Evolutionary conservation across 1,140 invertebrate genomes (phyloP), one percentile per base, ranked within the genome.

Genomic region (Agrypnia vestita): DNA sequence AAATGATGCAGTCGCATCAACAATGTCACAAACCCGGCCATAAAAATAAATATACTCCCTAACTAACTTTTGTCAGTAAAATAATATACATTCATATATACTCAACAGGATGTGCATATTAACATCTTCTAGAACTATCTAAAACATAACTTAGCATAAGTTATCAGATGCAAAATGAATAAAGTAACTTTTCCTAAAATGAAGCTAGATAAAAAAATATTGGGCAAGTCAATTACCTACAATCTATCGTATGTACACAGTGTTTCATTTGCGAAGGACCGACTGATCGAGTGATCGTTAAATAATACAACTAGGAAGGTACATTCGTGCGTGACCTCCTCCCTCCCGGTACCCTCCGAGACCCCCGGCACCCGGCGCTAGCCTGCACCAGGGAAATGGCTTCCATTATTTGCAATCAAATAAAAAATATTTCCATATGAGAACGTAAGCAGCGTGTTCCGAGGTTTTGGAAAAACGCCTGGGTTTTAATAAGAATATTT

Each of bases 131-230:
- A 71, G 47, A 56, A 56, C 71, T 74, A 74, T 56, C 71, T 74
- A 74, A 55, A 74, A 74, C 53, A 74, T 74, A 74, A 74, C 71
- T 74, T 76, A 64, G 72, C 72, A 10, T 62, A 61, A 62, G 74
- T 76, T 74, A 56, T 74, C 55, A 49, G 74, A 76, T 76, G 55
- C 55, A 76, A 62, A 76, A 76, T 61, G 61, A 76, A 74, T 56
- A 44, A 74, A 35, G 25, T 35, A 35, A 74, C 43, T 56, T 51
- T 71, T 71, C 47, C 71, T 55, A 74, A 56, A 21, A 77, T 71
- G 21, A 53, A 72, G 51, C 51, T 78, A 78, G 17, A 78, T 78
- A 71, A 78, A 71, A 77, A 78, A 72, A 78, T 78, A 78, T 56
- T 59, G 13, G 76, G 76, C 76, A 78, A 78, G 76, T 78, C 64